These are phyloP conservation scores for Amazona ochrocephala DNA, from an alignment of 2,797 vertebrate genomes.

Conservation along the genomic window DNA sequence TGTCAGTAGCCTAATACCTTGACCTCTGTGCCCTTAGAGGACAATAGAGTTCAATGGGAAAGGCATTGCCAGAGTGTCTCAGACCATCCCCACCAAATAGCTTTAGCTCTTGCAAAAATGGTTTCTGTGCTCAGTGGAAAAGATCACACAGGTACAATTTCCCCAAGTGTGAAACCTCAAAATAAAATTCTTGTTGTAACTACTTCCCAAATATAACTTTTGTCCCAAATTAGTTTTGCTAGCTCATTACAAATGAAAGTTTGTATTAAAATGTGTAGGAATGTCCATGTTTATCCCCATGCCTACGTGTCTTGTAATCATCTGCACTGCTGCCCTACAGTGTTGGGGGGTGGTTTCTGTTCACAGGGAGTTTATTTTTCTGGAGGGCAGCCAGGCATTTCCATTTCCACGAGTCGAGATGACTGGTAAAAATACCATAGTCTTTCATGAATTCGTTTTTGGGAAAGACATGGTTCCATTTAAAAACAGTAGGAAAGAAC, in stretches of 20 bases:
- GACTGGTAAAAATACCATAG: not conserved
- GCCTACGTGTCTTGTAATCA: not conserved
- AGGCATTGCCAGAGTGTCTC: not conserved
- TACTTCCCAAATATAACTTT: not conserved
- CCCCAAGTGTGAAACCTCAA: not conserved
- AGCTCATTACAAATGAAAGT: not conserved
- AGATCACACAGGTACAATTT: not conserved
- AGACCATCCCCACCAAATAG: not conserved
- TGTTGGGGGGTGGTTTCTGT: not conserved
- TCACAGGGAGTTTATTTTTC: not conserved
- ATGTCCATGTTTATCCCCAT: not conserved
- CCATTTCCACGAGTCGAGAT: not conserved
- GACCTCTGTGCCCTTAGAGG: not conserved
- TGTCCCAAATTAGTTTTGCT: not conserved
- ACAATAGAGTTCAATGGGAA: not conserved
- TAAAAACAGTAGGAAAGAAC: slow-evolving; percentile 31
- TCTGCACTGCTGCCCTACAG: not conserved
- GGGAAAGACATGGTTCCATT: slow-evolving; percentile 15
- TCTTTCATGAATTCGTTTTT: not conserved
- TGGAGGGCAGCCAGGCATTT: not conserved
- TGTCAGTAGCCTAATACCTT: not conserved
- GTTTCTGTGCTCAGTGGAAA: not conserved
- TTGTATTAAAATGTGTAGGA: not conserved
- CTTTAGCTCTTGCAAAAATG: not conserved
- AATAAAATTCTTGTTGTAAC: not conserved